phyloP scores from a whole-genome alignment of 1,140 invertebrate genomes.

The Zophobas atratus region DNA sequence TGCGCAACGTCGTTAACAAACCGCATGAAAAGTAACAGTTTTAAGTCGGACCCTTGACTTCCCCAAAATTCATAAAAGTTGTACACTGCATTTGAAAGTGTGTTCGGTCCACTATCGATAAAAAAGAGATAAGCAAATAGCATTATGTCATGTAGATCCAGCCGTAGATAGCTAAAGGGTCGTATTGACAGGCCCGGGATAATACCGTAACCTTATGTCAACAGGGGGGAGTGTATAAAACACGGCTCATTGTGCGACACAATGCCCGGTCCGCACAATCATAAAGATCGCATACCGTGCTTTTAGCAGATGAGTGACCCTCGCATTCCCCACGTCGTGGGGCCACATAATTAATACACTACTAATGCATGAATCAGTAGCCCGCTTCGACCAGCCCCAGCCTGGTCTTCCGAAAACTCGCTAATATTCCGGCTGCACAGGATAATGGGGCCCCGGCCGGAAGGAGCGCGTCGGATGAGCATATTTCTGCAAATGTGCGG shows the following conservation, averaged over 20 bases:
- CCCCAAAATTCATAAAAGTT: not conserved
- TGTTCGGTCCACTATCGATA: conserved; percentile 16
- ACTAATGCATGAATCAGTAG: conserved; percentile 22
- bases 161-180: conserved; percentile 48
- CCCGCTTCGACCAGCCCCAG: not conserved
- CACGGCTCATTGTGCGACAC: conserved; percentile 53
- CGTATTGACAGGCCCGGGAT: conserved; percentile 50
- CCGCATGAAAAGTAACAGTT: too few species aligned
- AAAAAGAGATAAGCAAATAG: conserved; percentile 41
- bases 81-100: not conserved
- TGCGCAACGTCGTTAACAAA: too few species aligned
- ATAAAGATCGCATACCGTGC: conserved; percentile 51
- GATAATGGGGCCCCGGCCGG: not conserved
- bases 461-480: conserved; percentile 9
- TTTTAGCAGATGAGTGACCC: conserved; percentile 50
- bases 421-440: not conserved
- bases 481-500: conserved; percentile 34
- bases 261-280: conserved; percentile 51
- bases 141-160: conserved; percentile 31
- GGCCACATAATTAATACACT: conserved; percentile 43
- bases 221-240: conserved; percentile 55
- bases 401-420: too few species aligned
- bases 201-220: conserved; percentile 58
- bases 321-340: conserved; percentile 4
- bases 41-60: too few species aligned